A percentile compares a stretch with the other conserved stretches of the same genome.
phyloP scores from a whole-genome alignment of 1,140 invertebrate genomes.

The Papilio polytes region DNA sequence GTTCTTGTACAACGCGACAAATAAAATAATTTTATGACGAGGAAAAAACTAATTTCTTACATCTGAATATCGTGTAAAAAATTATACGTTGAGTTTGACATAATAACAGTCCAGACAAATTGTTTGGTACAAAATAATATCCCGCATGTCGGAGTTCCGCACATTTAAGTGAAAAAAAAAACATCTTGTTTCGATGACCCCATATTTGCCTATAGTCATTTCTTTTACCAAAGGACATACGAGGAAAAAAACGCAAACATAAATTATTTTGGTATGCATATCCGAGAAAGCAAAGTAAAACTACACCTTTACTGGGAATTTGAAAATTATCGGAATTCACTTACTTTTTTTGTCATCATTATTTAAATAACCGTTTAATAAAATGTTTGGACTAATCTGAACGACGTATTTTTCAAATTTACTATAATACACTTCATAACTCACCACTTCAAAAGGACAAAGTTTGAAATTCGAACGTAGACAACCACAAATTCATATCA shows the following conservation, averaged over 20 bases:
- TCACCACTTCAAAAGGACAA: background rate
- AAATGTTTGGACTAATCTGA: background rate
- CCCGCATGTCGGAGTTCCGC: background rate
- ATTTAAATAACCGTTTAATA: background rate
- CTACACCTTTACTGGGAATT: background rate
- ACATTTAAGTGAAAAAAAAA: background rate
- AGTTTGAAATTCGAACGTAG: background rate
- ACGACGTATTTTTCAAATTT: background rate
- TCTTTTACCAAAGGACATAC: constrained; percentile 9
- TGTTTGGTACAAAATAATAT: constrained; percentile 2
- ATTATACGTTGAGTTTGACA: constrained; percentile 9
- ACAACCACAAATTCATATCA: background rate
- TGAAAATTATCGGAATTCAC: background rate
- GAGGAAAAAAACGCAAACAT: background rate
- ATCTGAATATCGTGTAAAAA: constrained; percentile 3
- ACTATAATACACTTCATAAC: background rate
- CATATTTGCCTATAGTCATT: constrained; percentile 7
- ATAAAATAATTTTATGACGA: constrained; percentile 1
- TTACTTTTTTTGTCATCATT: background rate
- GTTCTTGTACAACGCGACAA: background rate
- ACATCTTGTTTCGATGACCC: background rate
- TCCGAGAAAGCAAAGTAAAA: background rate
- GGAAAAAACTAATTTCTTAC: background rate
- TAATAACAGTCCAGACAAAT: background rate
- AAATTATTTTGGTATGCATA: background rate